Percentiles rank a stretch among this genome's conserved stretches.
These are phyloP conservation scores for Eublepharis macularius DNA, from an alignment of 2,113 vertebrate species.

Conservation along the genomic window DNA sequence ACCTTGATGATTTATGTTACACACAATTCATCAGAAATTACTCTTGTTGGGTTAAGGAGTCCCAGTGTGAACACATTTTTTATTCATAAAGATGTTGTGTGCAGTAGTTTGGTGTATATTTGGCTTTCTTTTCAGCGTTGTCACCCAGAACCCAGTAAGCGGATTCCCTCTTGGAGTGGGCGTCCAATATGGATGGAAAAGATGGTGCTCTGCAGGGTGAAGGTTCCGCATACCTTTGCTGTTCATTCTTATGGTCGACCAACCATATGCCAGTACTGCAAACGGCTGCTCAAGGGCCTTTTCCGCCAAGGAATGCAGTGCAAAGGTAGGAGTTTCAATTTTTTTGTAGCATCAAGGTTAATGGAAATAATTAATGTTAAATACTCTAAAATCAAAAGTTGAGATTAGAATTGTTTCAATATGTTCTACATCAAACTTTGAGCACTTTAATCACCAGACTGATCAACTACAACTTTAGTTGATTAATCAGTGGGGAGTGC, in stretches of 20 bases:
- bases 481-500: background rate
- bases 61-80: no score
- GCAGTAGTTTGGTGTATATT: background rate
- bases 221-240: constrained; percentile 97
- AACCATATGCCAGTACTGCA: constrained; percentile 99
- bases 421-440: background rate
- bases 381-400: background rate
- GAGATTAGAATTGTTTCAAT: background rate
- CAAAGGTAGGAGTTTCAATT: constrained; percentile 81
- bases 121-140: constrained; percentile 68
- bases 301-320: constrained; percentile 99
- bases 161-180: constrained; percentile 95
- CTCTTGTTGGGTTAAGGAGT: no score
- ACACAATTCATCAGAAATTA: no score
- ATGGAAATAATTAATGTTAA: constrained; percentile 8
- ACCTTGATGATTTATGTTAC: background rate
- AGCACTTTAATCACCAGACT: background rate
- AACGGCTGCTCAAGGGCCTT: constrained; percentile 93
- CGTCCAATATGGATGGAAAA: constrained; percentile 99
- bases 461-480: no score
- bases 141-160: constrained; percentile 93
- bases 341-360: background rate
- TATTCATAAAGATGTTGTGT: no score
- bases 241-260: constrained; percentile 97
- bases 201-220: constrained; percentile 96